Evolutionary conservation across 2,113 vertebrate genomes (phyloP), one percentile per base, ranked within the genome.

Genomic region (Cryptotis parvus): DNA sequence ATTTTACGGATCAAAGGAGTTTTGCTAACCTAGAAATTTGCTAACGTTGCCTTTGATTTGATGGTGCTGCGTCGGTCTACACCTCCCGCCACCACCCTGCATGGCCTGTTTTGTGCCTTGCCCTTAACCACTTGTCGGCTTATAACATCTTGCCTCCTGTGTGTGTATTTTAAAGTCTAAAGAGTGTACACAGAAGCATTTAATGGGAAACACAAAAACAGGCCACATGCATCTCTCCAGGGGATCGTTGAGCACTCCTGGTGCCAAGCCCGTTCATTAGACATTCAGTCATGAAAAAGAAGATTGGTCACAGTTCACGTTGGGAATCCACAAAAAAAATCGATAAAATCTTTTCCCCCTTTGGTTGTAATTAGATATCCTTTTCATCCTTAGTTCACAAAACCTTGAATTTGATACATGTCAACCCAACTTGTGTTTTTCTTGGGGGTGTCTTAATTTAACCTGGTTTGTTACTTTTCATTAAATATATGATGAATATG

Each of bases 61-160:
- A 83, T 66, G 35, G 43, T 10, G 18, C 3, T 8, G 22, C 8
- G 27, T 33, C 27, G 20, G 37, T 72, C 39, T 14, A 45, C 26
- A 76, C 20, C 20, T 27, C 12, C 79, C 7, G 1, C 16, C 35
- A 3, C 66, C 14, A 33, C 9, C 15, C 63, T 20, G 0, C 10
- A 24, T 14, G 52, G 2, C 3, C 3, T 1, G 10, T 24, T 43
- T 0, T 31, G 33, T 0, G 4, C 16, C 31, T 27, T n/a, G 10
- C n/a, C 65, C 24, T 76, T 31, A 72, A n/a, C 8, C 0, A 22
- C 16, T 14, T 22, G 16, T 77, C 49, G 68, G 5, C n/a, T 70
- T 80, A 15, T 61, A n/a, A 49, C 9, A 2, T 35, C 14, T n/a
- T 24, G 29, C 11, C 33, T 41, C 11, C 1, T 31, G 27, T 35